A percentile compares a stretch with the other conserved stretches of the same genome.
phyloP scores from a whole-genome alignment of 2,113 vertebrate species.

The Rhynchopsitta pachyrhyncha region DNA sequence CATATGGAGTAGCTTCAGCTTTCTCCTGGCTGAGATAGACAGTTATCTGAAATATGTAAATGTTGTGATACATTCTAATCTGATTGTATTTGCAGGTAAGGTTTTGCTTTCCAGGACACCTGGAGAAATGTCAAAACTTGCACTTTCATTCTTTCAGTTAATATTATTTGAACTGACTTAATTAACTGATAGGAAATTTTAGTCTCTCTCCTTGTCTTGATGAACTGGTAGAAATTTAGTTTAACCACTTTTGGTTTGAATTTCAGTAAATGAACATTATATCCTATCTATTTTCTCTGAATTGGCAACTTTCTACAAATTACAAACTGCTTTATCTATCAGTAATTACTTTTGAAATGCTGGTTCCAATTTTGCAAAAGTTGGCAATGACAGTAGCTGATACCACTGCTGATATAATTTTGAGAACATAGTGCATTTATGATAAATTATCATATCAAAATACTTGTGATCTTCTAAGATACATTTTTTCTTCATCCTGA shows the following conservation, averaged over 20 bases:
- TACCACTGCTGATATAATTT: not conserved
- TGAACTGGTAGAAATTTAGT: not conserved
- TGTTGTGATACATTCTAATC: not conserved
- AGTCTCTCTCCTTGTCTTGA: not conserved
- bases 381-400: not conserved
- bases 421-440: not conserved
- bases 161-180: not conserved
- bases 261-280: not conserved
- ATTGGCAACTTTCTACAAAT: not conserved
- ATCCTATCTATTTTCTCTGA: not conserved
- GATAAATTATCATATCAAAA: not conserved
- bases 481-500: not conserved
- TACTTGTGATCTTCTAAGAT: not conserved
- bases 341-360: not conserved
- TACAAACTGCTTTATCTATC: not conserved
- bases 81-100: not conserved
- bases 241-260: not conserved
- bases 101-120: not conserved
- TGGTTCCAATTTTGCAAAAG: not conserved
- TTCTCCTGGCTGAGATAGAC: not conserved
- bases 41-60: not conserved
- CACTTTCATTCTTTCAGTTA: not conserved
- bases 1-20: not conserved
- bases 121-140: not conserved
- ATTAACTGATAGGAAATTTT: not conserved